Evolutionary conservation across 1,140 invertebrate genomes (phyloP), one percentile per base, ranked within the genome.

Genomic region (Bradynema listronoti): DNA sequence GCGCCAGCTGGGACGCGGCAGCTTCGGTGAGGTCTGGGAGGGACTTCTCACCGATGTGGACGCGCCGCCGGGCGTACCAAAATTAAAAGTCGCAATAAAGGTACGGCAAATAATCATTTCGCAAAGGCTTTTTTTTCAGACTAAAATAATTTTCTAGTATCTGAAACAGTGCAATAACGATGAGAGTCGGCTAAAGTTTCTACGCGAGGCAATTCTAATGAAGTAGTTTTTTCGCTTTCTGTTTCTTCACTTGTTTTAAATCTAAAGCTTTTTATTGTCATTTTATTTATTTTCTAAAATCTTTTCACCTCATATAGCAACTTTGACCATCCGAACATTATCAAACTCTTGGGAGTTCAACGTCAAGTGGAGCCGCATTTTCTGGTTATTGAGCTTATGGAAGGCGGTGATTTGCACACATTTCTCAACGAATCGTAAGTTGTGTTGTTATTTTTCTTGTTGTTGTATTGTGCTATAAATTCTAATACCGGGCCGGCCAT

Each of bases 181-280:
- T 89, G n/a, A 89, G 90, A n/a, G 95, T 76, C 93, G 93, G 73
- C 84, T 84, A 0, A 91, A 96, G 78, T 95, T 97, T 74, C 78
- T 97, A 6, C 91, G 96, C 81, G 93, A 98, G 80, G 93, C 93
- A 0, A 86, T 90, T 69, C 77, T 96, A 33, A 96, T 97, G 93
- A 91, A 81, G 71, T 82, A 78, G 49, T 43, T 42, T 19, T 16
- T 9, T 58, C 14, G 5, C 16, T 27, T 11, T 11, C 56, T 51
- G 11, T 53, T 39, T 43, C 27, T 43, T 43, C 9, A 4, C 27
- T 27, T 9, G 9, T 43, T 27, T 11, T n/a, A n/a, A n/a, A n/a
- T n/a, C n/a, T n/a, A 11, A 39, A 39, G 36, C 11, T 11, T 11
- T 39, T 39, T 39, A 11, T 39, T 11, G 36, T 19, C 36, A 19